A percentile compares a stretch with the other conserved stretches of the same genome.
These are phyloP conservation scores for Pygoscelis adeliae DNA, from an alignment of 2,113 vertebrate genomes.

Conservation along the genomic window DNA sequence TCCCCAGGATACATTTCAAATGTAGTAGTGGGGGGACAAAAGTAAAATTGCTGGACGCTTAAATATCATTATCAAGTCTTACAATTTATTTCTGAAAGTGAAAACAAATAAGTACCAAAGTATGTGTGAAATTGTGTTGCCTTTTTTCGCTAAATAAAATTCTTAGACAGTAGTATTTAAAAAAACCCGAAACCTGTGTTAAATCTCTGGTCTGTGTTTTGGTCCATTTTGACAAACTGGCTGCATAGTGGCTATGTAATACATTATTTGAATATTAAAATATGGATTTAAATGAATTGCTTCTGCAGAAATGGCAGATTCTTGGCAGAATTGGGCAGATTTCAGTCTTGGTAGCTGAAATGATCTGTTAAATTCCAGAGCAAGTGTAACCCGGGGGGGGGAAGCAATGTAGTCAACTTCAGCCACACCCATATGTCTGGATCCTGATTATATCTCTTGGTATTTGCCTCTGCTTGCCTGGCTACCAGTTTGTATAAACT, in stretches of 20 bases:
- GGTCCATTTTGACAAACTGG: neutral
- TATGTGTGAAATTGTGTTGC: neutral
- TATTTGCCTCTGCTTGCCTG: slow-evolving; percentile 9
- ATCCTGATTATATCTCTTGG: neutral
- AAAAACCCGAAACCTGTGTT: neutral
- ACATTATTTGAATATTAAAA: neutral
- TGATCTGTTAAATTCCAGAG: neutral
- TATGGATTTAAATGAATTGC: neutral
- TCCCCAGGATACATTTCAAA: neutral
- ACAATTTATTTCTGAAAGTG: neutral
- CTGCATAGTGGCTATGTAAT: neutral
- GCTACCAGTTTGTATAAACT: neutral
- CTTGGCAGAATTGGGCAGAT: neutral
- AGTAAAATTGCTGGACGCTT: neutral
- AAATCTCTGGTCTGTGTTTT: neutral
- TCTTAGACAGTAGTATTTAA: neutral
- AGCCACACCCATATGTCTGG: neutral
- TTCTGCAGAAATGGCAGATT: neutral
- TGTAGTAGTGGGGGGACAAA: neutral
- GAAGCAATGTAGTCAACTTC: neutral
- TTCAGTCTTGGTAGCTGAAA: neutral
- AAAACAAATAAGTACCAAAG: neutral
- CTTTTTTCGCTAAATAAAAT: neutral
- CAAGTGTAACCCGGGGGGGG: neutral
- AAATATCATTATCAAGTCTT: neutral